Evolutionary conservation across 2,888 invertebrate genomes (phyloP).

Genomic region (Halictus quadricinctus): DNA sequence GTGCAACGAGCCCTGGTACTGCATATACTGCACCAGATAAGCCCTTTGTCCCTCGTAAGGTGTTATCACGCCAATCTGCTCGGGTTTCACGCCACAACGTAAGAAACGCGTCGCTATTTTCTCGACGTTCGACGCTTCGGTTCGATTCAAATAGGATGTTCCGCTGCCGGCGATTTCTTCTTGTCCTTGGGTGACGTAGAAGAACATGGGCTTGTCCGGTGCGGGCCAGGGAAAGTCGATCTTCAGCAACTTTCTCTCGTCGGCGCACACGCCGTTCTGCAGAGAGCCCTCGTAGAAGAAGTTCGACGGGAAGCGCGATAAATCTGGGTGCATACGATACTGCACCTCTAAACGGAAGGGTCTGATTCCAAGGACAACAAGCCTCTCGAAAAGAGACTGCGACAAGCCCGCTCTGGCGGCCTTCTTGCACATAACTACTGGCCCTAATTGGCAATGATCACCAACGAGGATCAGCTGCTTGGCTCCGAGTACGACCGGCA

Average conservation of each 20-base stretch:
- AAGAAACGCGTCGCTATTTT: constrained; percentile 98
- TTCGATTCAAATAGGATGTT: constrained; percentile 98
- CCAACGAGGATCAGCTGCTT: constrained; percentile 98
- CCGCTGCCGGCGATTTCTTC: constrained; percentile 99
- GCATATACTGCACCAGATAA: constrained; percentile 99
- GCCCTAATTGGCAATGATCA: constrained; percentile 99
- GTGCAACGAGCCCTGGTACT: constrained; percentile 98
- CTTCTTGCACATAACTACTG: constrained; percentile 99
- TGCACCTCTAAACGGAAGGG: constrained; percentile 99
- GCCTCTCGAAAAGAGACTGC: constrained; percentile 97
- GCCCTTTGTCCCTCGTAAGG: constrained; percentile 99
- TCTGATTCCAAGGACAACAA: constrained; percentile 98
- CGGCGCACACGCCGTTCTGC: constrained; percentile 99
- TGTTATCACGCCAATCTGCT: constrained; percentile 99
- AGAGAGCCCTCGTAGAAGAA: constrained; percentile 99
- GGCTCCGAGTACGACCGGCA: constrained; percentile 98
- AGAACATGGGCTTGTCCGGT: constrained; percentile 98
- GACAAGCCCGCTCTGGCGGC: constrained; percentile 98
- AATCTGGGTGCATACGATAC: constrained; percentile 99
- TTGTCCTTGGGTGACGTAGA: constrained; percentile 98
- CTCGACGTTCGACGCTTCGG: constrained; percentile 99
- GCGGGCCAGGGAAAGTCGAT: constrained; percentile 99
- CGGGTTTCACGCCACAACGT: constrained; percentile 97
- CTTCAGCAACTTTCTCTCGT: constrained; percentile 93
- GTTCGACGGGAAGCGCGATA: constrained; percentile 98